These are phyloP conservation scores for Metopolophium dirhodum DNA, from an alignment of 1,140 invertebrate species.

Conservation along the genomic window DNA sequence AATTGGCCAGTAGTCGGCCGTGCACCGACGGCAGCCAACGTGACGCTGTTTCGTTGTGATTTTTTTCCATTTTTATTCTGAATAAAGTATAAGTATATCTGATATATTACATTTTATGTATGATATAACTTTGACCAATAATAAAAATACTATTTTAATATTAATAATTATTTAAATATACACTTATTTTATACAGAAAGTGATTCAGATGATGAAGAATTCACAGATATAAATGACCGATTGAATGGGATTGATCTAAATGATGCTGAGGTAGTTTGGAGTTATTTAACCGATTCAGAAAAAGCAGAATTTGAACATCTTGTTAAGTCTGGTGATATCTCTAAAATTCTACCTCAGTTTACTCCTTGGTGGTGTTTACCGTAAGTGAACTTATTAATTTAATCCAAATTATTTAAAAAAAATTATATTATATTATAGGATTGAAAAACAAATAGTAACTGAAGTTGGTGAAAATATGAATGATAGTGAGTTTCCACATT, in stretches of 20 bases:
- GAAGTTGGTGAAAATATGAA: slow-evolving; percentile 19
- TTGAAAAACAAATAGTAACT: slow-evolving; percentile 39
- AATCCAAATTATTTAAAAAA: slow-evolving; percentile 19
- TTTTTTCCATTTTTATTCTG: no score
- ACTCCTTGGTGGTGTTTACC: slow-evolving; percentile 73
- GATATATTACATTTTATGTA: background rate
- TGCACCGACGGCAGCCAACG: no score
- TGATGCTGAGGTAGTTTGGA: slow-evolving; percentile 75
- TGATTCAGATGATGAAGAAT: slow-evolving; percentile 73
- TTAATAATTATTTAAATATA: background rate
- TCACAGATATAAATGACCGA: slow-evolving; percentile 68
- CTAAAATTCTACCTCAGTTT: slow-evolving; percentile 72
- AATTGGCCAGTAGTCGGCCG: no score
- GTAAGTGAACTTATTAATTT: slow-evolving; percentile 14
- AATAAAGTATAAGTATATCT: no score
- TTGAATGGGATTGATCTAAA: slow-evolving; percentile 74
- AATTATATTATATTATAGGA: slow-evolving; percentile 34
- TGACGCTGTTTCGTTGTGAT: no score
- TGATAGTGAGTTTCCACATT: slow-evolving; percentile 29
- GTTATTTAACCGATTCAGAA: slow-evolving; percentile 71
- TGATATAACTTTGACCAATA: background rate
- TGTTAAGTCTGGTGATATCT: slow-evolving; percentile 69
- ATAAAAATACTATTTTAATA: background rate
- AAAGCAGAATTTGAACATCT: slow-evolving; percentile 75
- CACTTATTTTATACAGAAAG: slow-evolving; percentile 52